A percentile compares a stretch with the other conserved stretches of the same genome.
These are phyloP conservation scores for Nothoprocta pentlandii DNA, from an alignment of 2,113 vertebrate species.

Conservation along the genomic window DNA sequence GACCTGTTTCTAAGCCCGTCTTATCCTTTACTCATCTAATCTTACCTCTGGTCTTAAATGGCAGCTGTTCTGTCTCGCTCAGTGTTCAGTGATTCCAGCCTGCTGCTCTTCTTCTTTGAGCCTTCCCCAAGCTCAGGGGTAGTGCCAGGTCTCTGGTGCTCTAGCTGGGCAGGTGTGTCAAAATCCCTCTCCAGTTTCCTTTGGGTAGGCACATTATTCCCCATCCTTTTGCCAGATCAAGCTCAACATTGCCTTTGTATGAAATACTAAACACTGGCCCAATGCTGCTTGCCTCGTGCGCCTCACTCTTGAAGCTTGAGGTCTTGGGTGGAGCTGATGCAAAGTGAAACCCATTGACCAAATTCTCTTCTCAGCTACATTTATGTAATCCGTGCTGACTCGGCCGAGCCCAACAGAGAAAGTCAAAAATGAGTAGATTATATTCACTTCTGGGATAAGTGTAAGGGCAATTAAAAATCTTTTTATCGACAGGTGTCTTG, in stretches of 20 bases:
- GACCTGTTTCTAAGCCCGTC: background rate
- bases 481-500: background rate
- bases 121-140: background rate
- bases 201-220: background rate
- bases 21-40: conserved; percentile 10
- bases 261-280: background rate
- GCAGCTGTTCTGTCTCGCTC: background rate
- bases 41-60: background rate
- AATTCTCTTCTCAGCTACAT: background rate
- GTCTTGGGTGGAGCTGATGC: background rate
- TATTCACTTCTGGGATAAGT: background rate
- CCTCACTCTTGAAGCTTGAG: background rate
- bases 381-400: background rate
- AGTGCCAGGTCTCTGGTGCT: background rate
- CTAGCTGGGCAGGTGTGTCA: background rate
- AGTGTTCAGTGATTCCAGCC: background rate
- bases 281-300: background rate
- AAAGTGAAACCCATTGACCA: background rate
- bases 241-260: background rate
- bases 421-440: background rate
- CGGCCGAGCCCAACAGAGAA: background rate
- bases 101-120: background rate
- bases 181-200: background rate
- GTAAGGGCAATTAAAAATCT: background rate
- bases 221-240: background rate